A percentile compares a stretch with the other conserved stretches of the same genome.
Evolutionary conservation across 2,888 invertebrate genomes (phyloP).

Genomic region (Acrocera orbiculus): DNA sequence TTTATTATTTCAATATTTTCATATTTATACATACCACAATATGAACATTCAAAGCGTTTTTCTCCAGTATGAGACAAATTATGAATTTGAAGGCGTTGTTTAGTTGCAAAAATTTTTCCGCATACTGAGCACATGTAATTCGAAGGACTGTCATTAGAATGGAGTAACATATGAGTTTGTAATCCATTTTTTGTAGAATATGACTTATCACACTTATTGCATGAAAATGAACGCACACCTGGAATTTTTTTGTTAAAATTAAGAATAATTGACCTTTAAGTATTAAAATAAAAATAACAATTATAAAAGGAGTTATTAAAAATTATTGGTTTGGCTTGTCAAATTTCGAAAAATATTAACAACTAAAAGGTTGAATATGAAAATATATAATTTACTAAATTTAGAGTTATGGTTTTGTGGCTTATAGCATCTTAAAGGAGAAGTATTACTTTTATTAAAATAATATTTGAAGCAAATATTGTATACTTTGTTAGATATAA

Average conservation of each 20-base stretch:
- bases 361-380: too few species aligned
- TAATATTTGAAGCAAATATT: too few species aligned
- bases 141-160: slow-evolving; percentile 13
- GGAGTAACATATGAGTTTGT: slow-evolving; percentile 16
- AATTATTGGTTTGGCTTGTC: too few species aligned
- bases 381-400: too few species aligned
- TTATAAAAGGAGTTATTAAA: too few species aligned
- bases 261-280: slow-evolving; percentile 7
- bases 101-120: slow-evolving; percentile 11
- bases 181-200: slow-evolving; percentile 19
- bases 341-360: too few species aligned
- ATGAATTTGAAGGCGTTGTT: slow-evolving; percentile 14
- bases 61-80: slow-evolving; percentile 22
- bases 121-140: slow-evolving; percentile 14
- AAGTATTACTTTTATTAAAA: too few species aligned
- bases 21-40: slow-evolving; percentile 18
- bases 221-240: slow-evolving; percentile 14
- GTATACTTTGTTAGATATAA: too few species aligned
- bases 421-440: too few species aligned
- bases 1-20: not conserved
- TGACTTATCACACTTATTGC: slow-evolving; percentile 17
- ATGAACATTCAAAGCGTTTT: slow-evolving; percentile 19
- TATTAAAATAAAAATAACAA: too few species aligned
- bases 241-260: not conserved
- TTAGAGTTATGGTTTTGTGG: too few species aligned